These are phyloP conservation scores for Spheniscus mendiculus DNA, from an alignment of 2,113 vertebrate species.

Conservation along the genomic window DNA sequence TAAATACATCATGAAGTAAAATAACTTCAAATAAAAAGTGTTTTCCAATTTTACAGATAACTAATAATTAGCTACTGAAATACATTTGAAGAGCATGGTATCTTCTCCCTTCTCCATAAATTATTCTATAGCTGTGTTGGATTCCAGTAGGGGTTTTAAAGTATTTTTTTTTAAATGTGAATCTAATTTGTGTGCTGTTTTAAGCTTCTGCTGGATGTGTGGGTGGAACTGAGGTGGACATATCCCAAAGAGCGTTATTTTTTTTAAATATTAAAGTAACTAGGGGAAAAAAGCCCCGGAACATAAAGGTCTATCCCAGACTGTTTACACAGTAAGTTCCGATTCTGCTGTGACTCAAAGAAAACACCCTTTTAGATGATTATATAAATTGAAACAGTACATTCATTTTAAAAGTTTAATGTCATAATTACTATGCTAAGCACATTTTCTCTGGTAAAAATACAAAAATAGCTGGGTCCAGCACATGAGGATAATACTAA, in stretches of 20 bases:
- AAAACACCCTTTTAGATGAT: background rate
- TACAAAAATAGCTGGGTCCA: background rate
- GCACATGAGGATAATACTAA: background rate
- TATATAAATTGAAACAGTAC: background rate
- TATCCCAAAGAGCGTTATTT: background rate
- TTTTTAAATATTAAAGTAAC: background rate
- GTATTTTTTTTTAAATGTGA: background rate
- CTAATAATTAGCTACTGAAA: slow-evolving; percentile 19
- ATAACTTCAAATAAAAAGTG: background rate
- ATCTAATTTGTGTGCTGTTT: background rate
- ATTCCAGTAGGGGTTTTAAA: background rate
- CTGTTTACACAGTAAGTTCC: background rate
- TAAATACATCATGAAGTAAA: background rate
- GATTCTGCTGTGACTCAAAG: background rate
- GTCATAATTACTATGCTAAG: background rate
- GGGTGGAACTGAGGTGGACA: background rate
- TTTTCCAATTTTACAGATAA: background rate
- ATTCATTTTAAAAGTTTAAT: background rate
- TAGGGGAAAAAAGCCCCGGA: rapidly evolving
- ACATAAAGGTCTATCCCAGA: background rate
- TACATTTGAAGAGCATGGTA: background rate
- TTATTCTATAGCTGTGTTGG: background rate
- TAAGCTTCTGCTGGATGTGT: background rate
- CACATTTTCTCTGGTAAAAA: background rate
- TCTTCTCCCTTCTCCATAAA: background rate